Conservation (phyloP, 1,140 invertebrate species). For the Drosophila eugracilis region DNA sequence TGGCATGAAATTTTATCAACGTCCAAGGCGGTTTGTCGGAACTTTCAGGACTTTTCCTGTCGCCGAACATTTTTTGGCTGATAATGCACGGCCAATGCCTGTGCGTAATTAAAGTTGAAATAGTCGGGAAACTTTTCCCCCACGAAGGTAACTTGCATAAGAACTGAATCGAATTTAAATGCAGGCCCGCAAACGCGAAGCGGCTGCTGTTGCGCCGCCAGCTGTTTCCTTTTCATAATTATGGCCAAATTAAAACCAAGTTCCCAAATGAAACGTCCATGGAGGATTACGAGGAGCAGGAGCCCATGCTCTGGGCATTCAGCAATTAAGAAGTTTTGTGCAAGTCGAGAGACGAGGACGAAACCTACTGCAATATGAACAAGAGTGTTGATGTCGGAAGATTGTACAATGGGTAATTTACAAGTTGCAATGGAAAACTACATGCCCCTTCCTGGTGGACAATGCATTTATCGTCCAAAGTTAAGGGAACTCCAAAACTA, state of each 20-base stretch:
- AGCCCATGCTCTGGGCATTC: constrained; percentile 46
- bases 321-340: constrained; percentile 73
- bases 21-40: constrained; percentile 7
- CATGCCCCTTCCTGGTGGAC: neutral
- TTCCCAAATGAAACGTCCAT: constrained; percentile 32
- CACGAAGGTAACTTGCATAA: constrained; percentile 63
- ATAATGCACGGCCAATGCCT: constrained; percentile 47
- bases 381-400: constrained; percentile 26
- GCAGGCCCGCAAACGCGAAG: constrained; percentile 14
- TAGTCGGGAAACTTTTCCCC: constrained; percentile 54
- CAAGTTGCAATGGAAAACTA: constrained; percentile 14
- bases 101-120: constrained; percentile 73
- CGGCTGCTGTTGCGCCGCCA: constrained; percentile 38
- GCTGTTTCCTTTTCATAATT: constrained; percentile 72
- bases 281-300: neutral
- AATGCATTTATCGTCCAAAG: no score
- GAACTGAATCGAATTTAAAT: constrained; percentile 24
- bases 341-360: constrained; percentile 3
- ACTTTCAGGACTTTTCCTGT: constrained; percentile 3
- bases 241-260: constrained; percentile 66
- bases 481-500: no score
- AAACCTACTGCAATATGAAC: constrained; percentile 39
- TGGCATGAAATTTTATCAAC: constrained; percentile 79
- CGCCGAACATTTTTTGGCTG: constrained; percentile 17
- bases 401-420: constrained; percentile 28